Conservation (phyloP, 2,888 invertebrate genomes). For the Drosophila nr. perissopoda region DNA sequence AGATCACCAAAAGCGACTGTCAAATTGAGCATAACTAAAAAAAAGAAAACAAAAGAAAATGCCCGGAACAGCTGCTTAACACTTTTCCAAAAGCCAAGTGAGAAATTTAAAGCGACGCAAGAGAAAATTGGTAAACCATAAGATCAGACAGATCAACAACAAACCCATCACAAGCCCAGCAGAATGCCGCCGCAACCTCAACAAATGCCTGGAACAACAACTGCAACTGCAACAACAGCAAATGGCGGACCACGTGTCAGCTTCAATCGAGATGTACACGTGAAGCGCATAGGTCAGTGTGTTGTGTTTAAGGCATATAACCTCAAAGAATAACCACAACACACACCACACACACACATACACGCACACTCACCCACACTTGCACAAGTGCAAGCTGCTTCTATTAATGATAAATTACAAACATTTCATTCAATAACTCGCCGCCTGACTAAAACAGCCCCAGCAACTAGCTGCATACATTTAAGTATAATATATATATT, state of each 20-base stretch:
- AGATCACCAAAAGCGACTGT: slow-evolving; percentile 39
- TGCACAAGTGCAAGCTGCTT: slow-evolving; percentile 16
- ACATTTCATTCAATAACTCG: slow-evolving; percentile 5
- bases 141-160: slow-evolving; percentile 1
- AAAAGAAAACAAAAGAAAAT: slow-evolving; percentile 23
- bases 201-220: slow-evolving; percentile 36
- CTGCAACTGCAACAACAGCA: slow-evolving; percentile 51
- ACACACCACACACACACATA: slow-evolving; percentile 35
- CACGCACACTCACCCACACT: slow-evolving; percentile 15
- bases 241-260: slow-evolving; percentile 91
- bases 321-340: slow-evolving; percentile 59
- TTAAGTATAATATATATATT: not conserved
- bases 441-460: not conserved
- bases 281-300: slow-evolving; percentile 94
- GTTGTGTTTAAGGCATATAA: slow-evolving; percentile 57
- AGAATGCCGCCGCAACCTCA: slow-evolving; percentile 58
- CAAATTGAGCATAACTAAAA: slow-evolving; percentile 44
- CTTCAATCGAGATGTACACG: slow-evolving; percentile 95
- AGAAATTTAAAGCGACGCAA: slow-evolving; percentile 30
- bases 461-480: not conserved
- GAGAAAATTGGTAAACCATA: slow-evolving; percentile 1
- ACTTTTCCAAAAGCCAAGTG: slow-evolving; percentile 44
- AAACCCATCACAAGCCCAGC: not conserved
- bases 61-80: slow-evolving; percentile 51
- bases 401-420: slow-evolving; percentile 3